phyloP scores from a whole-genome alignment of 2,797 vertebrate species.

The Acanthornis magna region DNA sequence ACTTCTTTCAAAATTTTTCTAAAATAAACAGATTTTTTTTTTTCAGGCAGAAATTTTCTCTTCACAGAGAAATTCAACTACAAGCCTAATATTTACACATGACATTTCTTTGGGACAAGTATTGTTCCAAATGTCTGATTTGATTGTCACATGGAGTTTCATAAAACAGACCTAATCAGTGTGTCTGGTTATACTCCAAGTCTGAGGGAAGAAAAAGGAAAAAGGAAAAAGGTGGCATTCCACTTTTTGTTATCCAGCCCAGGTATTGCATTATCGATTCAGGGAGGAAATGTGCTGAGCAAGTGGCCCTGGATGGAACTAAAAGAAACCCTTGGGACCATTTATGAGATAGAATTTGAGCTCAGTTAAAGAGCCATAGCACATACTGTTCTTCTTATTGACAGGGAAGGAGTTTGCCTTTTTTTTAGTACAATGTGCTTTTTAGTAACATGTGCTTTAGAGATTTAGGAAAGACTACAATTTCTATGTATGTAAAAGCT shows the following conservation, averaged over 20 bases:
- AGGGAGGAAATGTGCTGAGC: constrained; percentile 52
- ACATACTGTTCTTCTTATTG: constrained; percentile 46
- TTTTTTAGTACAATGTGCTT: neutral
- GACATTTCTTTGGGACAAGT: neutral
- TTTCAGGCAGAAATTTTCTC: neutral
- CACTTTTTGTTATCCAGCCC: constrained; percentile 31
- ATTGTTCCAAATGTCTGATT: neutral
- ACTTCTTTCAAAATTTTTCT: neutral
- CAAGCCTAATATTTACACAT: neutral
- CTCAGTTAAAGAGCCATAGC: constrained; percentile 7
- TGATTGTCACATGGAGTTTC: neutral
- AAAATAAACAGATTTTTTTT: neutral
- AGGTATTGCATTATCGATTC: constrained; percentile 57
- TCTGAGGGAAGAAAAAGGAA: neutral
- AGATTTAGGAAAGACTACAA: neutral
- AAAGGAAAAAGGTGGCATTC: neutral
- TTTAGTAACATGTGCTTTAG: neutral
- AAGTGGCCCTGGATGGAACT: constrained; percentile 6
- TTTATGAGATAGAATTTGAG: constrained; percentile 34
- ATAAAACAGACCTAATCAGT: neutral
- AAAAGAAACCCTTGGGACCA: constrained; percentile 27
- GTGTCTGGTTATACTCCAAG: neutral
- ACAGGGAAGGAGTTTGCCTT: neutral
- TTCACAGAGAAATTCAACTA: neutral
- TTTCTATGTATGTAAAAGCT: fast-evolving